Percentiles rank a stretch among this genome's conserved stretches.
Evolutionary conservation across 2,113 vertebrate species (phyloP).

Genomic region (Micromys minutus): DNA sequence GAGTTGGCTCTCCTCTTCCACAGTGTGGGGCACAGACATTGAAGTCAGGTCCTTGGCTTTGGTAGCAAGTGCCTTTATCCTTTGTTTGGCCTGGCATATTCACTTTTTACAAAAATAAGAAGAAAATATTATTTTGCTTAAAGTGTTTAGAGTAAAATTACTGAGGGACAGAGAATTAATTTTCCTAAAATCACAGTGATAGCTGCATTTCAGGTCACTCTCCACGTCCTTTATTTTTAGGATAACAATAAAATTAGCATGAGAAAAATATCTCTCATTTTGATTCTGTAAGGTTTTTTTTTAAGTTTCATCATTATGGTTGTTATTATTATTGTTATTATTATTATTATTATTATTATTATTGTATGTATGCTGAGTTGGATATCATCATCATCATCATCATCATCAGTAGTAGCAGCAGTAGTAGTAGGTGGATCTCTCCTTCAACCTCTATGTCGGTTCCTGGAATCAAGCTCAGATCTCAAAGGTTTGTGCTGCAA

Average conservation of each 20-base stretch:
- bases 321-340: too few relatives aligned
- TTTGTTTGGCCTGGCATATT: background rate
- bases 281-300: background rate
- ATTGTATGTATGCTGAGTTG: background rate
- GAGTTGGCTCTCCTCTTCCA: background rate
- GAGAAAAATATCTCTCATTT: background rate
- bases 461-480: background rate
- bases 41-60: background rate
- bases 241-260: slow-evolving; percentile 27
- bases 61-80: background rate
- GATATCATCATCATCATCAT: too few relatives aligned
- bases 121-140: background rate
- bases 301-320: background rate
- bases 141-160: background rate
- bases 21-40: background rate
- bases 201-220: background rate
- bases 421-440: too few relatives aligned
- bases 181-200: background rate
- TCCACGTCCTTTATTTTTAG: background rate
- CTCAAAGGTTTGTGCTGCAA: background rate
- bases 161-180: background rate
- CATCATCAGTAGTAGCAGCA: too few relatives aligned
- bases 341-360: too few relatives aligned
- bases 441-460: background rate
- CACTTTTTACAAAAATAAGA: background rate